These are phyloP conservation scores for Tetramorium alpestre DNA, from an alignment of 1,140 invertebrate species.

Conservation along the genomic window DNA sequence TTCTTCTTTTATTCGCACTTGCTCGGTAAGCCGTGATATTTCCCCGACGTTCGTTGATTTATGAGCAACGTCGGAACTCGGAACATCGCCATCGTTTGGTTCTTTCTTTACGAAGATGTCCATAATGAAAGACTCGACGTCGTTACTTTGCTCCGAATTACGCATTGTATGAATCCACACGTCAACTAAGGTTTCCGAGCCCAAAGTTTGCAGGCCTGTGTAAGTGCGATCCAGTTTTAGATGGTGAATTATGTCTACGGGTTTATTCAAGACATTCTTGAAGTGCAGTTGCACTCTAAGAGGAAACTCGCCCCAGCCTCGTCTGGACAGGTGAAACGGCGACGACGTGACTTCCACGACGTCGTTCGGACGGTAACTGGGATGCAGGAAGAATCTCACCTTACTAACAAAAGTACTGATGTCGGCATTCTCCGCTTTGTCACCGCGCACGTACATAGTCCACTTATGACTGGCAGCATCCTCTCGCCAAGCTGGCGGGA, in stretches of 20 bases:
- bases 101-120: neutral
- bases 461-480: slow-evolving; percentile 94
- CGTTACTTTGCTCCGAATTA: slow-evolving; percentile 1
- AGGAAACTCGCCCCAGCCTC: slow-evolving; percentile 97
- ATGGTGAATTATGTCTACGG: slow-evolving; percentile 92
- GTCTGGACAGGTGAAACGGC: slow-evolving; percentile 93
- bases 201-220: slow-evolving; percentile 94
- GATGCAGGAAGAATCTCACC: slow-evolving; percentile 93
- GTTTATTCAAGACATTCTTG: slow-evolving; percentile 90
- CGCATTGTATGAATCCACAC: slow-evolving; percentile 87
- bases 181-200: slow-evolving; percentile 92
- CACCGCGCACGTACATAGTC: slow-evolving; percentile 93
- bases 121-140: neutral
- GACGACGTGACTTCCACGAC: slow-evolving; percentile 91
- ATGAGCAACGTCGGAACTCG: neutral
- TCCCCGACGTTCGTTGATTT: neutral
- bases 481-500: slow-evolving; percentile 88
- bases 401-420: slow-evolving; percentile 90
- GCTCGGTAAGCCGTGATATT: neutral
- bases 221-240: slow-evolving; percentile 94
- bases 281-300: slow-evolving; percentile 93
- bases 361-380: slow-evolving; percentile 95
- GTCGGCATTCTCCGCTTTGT: slow-evolving; percentile 86
- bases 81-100: neutral
- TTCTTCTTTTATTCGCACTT: slow-evolving; percentile 20